Base-by-base conservation (phyloP, 2,888 invertebrate species). In the Dolomedes plantarius region DNA sequence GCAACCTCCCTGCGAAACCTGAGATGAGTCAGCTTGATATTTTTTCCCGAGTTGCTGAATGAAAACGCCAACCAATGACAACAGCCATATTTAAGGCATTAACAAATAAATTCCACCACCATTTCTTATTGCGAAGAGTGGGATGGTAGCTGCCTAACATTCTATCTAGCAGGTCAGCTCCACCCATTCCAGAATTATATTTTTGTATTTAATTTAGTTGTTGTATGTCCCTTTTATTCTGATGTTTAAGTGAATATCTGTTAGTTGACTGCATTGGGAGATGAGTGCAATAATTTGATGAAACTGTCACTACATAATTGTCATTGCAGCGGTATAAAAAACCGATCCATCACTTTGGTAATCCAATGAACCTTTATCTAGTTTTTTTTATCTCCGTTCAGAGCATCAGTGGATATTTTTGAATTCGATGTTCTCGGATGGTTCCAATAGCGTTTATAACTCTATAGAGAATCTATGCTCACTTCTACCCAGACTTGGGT, bases 121-220 rank as follows among this genome's bases (percentile, higher is more conserved):
- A n/a, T n/a, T n/a, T n/a, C n/a, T n/a, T n/a, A n/a, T n/a, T n/a
- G n/a, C n/a, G n/a, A n/a, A n/a, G n/a, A 69, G 36, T 69, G 3
- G 36, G 56, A 29, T 64, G 13, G 46, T 74, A 74, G 27, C 36
- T 56, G 11, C 41, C 23, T 7, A 74, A 28, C 16, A 56, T 16
- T 32, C 46, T 74, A 23, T 62, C 74, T 11, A 62, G 13, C 13
- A 74, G 36, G n/a, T 74, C 64, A 32, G 74, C 73, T 50, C 56
- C 32, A 13, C 64, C 36, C 74, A 64, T 74, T 19, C 36, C 19
- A 27, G 1, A 1, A 36, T 64, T 74, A 23, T 36, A 74, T 56
- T 62, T 36, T 13, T 56, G 32, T 19, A 74, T 64, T 5, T 74
- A 23, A 62, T 19, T 27, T 36, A 23, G 62, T 23, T 74, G 74